phyloP scores from a whole-genome alignment of 1,140 invertebrate genomes.

The Bombus polaris region DNA sequence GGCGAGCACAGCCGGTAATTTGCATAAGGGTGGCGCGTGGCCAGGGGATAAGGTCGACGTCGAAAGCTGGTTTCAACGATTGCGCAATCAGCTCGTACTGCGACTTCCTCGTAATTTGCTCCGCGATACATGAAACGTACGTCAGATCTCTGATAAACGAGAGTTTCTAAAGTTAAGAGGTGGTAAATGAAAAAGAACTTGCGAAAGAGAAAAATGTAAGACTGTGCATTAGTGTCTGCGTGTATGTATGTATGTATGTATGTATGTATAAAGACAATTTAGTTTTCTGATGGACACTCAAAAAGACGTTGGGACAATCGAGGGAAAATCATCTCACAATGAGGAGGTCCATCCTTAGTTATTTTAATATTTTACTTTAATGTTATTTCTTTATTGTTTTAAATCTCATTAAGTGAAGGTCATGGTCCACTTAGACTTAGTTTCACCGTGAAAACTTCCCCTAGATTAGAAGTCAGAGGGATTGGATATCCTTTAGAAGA shows the following conservation, averaged over 20 bases:
- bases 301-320: too few species aligned
- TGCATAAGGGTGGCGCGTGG: slow-evolving; percentile 53
- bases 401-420: not conserved
- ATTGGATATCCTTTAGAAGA: not conserved
- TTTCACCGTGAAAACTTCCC: too few species aligned
- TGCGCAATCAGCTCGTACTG: not conserved
- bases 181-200: not conserved
- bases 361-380: not conserved
- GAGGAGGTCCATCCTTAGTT: not conserved
- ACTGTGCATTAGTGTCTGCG: not conserved
- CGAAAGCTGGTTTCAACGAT: slow-evolving; percentile 9
- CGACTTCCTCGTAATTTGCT: slow-evolving; percentile 4
- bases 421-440: too few species aligned
- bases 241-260: too few species aligned
- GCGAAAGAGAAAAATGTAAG: not conserved
- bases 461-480: not conserved
- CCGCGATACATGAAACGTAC: not conserved
- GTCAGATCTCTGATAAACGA: not conserved
- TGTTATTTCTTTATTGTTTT: not conserved
- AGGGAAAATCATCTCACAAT: not conserved
- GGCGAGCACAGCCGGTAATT: slow-evolving; percentile 48
- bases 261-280: not conserved
- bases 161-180: not conserved
- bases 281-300: not conserved
- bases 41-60: slow-evolving; percentile 19